These are phyloP conservation scores for Zoroaster sp. DNA, from an alignment of 53 echinoderm and acorn worm genomes.

Conservation along the genomic window DNA sequence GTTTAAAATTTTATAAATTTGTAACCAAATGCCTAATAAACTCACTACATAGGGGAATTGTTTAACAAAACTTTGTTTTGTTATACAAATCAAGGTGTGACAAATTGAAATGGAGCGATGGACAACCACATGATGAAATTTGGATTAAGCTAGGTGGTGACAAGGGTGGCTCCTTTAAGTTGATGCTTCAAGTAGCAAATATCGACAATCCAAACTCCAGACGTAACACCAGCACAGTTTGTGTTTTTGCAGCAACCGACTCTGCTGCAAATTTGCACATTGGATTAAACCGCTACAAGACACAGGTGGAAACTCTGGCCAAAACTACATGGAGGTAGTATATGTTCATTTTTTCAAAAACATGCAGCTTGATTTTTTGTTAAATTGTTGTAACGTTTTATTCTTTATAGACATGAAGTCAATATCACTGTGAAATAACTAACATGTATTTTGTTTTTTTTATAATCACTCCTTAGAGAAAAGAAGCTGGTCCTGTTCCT, in stretches of 20 bases:
- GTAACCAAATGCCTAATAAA: not conserved
- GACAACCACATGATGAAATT: constrained; percentile 3
- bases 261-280: constrained; percentile 1
- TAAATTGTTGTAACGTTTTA: not conserved
- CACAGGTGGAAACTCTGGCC: not conserved
- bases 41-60: not conserved
- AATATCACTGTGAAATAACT: not conserved
- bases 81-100: not conserved
- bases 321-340: constrained; percentile 25
- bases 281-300: not conserved
- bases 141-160: constrained; percentile 69
- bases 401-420: not conserved
- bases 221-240: constrained; percentile 11
- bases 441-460: not conserved
- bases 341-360: not conserved
- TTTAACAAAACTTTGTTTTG: not conserved
- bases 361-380: not conserved
- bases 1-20: not conserved
- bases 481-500: not conserved
- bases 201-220: constrained; percentile 34
- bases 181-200: constrained; percentile 6
- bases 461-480: not conserved
- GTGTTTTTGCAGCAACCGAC: constrained; percentile 7
- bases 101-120: not conserved
- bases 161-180: constrained; percentile 43